Conservation (phyloP, 2,888 invertebrate species). For the Lymantria monacha region DNA sequence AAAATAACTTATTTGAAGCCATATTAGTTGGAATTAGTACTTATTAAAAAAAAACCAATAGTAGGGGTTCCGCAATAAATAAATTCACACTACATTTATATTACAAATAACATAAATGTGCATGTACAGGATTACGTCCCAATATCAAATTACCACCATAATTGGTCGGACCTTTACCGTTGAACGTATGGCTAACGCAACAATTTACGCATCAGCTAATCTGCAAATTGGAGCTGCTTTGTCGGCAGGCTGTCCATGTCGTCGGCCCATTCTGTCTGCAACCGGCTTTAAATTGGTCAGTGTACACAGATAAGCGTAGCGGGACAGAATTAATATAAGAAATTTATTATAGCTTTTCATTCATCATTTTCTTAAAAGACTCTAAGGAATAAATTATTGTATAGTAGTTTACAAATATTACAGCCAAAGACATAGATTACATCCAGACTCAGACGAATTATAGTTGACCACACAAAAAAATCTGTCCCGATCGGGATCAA, state of each 20-base stretch:
- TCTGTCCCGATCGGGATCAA: too few relatives aligned
- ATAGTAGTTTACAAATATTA: too few relatives aligned
- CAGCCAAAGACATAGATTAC: too few relatives aligned
- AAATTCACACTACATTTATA: conserved; percentile 40
- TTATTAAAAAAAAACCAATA: conserved; percentile 2
- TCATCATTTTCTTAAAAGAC: too few relatives aligned
- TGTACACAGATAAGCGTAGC: conserved; percentile 22
- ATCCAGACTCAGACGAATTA: too few relatives aligned
- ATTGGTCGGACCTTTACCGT: conserved; percentile 57
- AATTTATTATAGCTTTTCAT: neutral
- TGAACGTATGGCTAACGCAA: conserved; percentile 67
- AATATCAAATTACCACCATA: conserved; percentile 63
- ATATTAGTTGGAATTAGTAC: too few relatives aligned
- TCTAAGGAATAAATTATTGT: too few relatives aligned
- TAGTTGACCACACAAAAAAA: too few relatives aligned
- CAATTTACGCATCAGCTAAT: conserved; percentile 76
- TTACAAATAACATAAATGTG: conserved; percentile 48
- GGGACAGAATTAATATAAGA: conserved; percentile 8
- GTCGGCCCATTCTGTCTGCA: conserved; percentile 44
- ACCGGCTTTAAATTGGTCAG: conserved; percentile 36
- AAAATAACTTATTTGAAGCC: too few relatives aligned
- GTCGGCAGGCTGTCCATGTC: conserved; percentile 56
- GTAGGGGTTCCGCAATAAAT: conserved; percentile 20
- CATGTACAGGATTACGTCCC: conserved; percentile 39
- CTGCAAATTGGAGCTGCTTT: conserved; percentile 77